A percentile compares a stretch with the other conserved stretches of the same genome.
phyloP scores from a whole-genome alignment of 2,888 invertebrate genomes.

The Caenorhabditis sp. region DNA sequence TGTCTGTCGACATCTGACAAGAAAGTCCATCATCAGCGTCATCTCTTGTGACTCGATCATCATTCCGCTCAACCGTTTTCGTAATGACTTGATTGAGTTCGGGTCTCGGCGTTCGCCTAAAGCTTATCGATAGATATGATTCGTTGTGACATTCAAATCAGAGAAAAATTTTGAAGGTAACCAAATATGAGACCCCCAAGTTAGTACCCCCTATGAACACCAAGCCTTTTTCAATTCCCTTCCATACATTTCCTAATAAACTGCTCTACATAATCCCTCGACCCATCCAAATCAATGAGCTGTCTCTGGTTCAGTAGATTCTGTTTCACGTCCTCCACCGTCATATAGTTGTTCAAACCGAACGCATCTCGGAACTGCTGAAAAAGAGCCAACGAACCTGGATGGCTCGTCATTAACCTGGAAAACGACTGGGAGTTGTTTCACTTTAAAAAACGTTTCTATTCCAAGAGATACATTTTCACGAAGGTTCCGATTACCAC shows the following conservation, averaged over 20 bases:
- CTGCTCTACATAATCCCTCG: slow-evolving; percentile 44
- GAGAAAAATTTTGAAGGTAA: too few relatives aligned
- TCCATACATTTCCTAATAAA: slow-evolving; percentile 54
- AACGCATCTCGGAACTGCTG: slow-evolving; percentile 5
- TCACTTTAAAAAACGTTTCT: too few relatives aligned
- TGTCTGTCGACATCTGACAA: slow-evolving; percentile 62
- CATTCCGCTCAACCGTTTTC: slow-evolving; percentile 23
- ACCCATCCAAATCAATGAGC: slow-evolving; percentile 26
- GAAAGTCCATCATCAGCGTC: slow-evolving; percentile 49
- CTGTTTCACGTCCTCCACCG: slow-evolving; percentile 4
- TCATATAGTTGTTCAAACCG: background rate
- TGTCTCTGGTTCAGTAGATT: slow-evolving; percentile 32
- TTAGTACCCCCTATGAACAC: too few relatives aligned
- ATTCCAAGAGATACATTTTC: too few relatives aligned
- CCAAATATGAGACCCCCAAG: too few relatives aligned
- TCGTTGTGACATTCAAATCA: too few relatives aligned
- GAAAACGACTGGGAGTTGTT: too few relatives aligned
- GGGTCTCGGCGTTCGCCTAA: slow-evolving; percentile 58
- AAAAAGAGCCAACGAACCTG: background rate
- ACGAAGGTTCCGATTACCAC: too few relatives aligned
- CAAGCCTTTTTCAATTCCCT: background rate
- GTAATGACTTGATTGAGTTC: slow-evolving; percentile 6
- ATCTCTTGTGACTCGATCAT: slow-evolving; percentile 37
- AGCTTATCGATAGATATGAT: background rate
- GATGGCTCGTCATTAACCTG: too few relatives aligned